A percentile compares a stretch with the other conserved stretches of the same genome.
Evolutionary conservation across 2,888 invertebrate species (phyloP).

Genomic region (Plebejus melissa): DNA sequence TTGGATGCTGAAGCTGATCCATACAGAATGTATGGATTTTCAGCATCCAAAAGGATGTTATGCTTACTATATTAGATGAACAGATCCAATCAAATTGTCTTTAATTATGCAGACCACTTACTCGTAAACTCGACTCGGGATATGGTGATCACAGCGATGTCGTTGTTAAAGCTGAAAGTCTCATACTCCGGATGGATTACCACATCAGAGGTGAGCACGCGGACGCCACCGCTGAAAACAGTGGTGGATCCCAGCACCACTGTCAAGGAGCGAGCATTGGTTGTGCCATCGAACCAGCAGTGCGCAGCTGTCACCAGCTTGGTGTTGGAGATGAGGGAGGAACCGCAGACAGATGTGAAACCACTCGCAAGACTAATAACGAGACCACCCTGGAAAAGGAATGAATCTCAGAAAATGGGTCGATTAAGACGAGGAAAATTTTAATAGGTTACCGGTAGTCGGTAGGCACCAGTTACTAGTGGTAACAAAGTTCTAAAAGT

Average conservation of each 20-base stretch:
- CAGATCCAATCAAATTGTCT: too few relatives aligned
- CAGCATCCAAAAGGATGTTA: too few relatives aligned
- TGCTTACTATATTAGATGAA: too few relatives aligned
- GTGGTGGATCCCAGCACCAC: conserved; percentile 46
- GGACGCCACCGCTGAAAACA: conserved; percentile 44
- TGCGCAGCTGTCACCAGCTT: conserved; percentile 46
- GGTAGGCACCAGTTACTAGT: too few relatives aligned
- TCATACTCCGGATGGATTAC: conserved; percentile 42
- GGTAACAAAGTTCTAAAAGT: too few relatives aligned
- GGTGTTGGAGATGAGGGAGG: conserved; percentile 48
- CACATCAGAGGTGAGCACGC: conserved; percentile 40
- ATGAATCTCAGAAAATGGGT: neutral
- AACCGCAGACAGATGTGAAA: conserved; percentile 46
- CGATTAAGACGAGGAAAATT: neutral
- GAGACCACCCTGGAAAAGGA: conserved; percentile 45
- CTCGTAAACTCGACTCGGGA: conserved; percentile 30
- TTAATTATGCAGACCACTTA: conserved; percentile 26
- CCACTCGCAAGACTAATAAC: conserved; percentile 43
- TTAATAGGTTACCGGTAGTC: too few relatives aligned
- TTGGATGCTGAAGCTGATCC: too few relatives aligned
- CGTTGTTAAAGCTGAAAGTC: conserved; percentile 28
- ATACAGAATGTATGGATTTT: too few relatives aligned
- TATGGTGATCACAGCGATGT: conserved; percentile 32
- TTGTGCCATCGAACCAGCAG: conserved; percentile 47
- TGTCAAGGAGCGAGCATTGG: conserved; percentile 44